Conservation (phyloP, 1,140 invertebrate species). For the Aphis gossypii region DNA sequence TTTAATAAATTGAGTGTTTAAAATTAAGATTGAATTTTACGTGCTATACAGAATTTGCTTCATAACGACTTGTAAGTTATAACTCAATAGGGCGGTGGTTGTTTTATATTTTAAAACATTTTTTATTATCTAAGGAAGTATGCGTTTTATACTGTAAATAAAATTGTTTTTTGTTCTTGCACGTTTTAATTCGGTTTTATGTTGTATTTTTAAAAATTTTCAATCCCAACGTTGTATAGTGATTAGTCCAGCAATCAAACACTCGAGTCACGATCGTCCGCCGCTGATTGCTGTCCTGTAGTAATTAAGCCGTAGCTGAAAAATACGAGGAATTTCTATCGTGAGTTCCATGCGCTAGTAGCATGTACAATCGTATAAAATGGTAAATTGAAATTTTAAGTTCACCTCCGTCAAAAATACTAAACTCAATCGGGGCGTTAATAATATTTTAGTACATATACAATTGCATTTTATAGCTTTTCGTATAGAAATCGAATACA, state of each 20-base stretch:
- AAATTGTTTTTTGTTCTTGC: neutral
- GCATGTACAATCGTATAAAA: neutral
- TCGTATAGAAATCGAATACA: neutral
- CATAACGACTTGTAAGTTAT: neutral
- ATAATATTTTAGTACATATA: neutral
- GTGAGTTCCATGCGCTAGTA: too few species aligned
- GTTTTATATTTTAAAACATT: neutral
- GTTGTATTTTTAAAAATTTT: neutral
- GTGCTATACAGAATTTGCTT: neutral
- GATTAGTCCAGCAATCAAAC: neutral
- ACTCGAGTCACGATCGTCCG: neutral
- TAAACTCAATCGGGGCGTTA: neutral
- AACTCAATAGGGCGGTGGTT: neutral
- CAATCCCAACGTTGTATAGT: neutral
- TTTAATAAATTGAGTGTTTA: neutral
- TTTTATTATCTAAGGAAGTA: neutral
- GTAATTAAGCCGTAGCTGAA: neutral
- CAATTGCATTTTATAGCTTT: neutral
- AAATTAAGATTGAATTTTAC: neutral
- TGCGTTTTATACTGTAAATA: neutral
- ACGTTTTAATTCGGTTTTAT: neutral
- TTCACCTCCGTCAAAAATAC: neutral
- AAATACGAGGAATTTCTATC: slow-evolving; percentile 3
- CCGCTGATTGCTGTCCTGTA: neutral
- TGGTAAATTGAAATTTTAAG: neutral